Conservation (phyloP, 2,113 vertebrate genomes). For the Ellobius talpinus region DNA sequence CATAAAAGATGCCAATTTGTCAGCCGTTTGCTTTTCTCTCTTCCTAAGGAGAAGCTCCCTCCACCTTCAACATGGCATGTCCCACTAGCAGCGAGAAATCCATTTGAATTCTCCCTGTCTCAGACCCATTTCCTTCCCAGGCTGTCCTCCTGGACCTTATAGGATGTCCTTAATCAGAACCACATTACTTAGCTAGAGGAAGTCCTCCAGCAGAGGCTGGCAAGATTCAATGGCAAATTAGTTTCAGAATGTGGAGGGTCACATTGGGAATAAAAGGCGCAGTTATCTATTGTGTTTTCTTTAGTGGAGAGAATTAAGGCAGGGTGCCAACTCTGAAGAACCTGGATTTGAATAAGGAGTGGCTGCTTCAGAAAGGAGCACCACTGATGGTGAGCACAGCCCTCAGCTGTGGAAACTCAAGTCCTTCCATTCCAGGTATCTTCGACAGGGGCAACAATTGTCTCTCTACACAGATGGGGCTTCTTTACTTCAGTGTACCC, state of each 20-base stretch:
- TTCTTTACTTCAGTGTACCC: constrained; percentile 44
- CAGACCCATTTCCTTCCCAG: constrained; percentile 86
- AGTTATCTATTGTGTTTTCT: constrained; percentile 84
- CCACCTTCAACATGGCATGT: constrained; percentile 91
- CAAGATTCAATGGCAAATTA: constrained; percentile 89
- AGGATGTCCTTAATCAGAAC: constrained; percentile 95
- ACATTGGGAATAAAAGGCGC: constrained; percentile 84
- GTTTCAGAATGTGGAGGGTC: constrained; percentile 88
- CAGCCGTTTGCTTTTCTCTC: constrained; percentile 86
- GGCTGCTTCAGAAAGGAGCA: constrained; percentile 56
- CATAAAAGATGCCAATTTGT: constrained; percentile 88
- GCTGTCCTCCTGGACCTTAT: constrained; percentile 88
- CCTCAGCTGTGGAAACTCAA: background rate
- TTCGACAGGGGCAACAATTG: background rate
- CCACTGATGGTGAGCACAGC: background rate
- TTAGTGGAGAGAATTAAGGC: constrained; percentile 78
- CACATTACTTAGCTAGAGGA: constrained; percentile 93
- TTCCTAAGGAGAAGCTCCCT: constrained; percentile 81
- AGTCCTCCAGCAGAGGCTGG: constrained; percentile 90
- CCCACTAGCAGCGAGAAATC: constrained; percentile 89
- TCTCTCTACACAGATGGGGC: background rate
- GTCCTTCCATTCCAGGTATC: constrained; percentile 22
- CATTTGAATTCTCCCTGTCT: constrained; percentile 84
- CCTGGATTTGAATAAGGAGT: constrained; percentile 52
- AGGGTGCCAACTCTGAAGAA: constrained; percentile 65